These are phyloP conservation scores for Musca vetustissima DNA, from an alignment of 1,140 invertebrate genomes.

Conservation along the genomic window DNA sequence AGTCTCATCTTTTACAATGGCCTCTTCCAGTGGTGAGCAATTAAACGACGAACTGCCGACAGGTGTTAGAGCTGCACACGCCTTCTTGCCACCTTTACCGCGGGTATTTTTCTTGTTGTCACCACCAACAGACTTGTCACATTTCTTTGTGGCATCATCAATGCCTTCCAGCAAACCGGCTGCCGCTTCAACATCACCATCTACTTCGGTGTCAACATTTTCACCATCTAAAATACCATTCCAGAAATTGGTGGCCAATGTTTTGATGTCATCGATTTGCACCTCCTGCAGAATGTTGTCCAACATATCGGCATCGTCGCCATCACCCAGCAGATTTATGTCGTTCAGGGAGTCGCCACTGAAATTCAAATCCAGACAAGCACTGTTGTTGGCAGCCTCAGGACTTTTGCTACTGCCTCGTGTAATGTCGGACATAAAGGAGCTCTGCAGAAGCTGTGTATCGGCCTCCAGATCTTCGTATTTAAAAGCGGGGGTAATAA, in stretches of 20 bases:
- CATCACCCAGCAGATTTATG: slow-evolving; percentile 50
- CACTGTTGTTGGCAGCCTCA: slow-evolving; percentile 35
- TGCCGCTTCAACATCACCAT: slow-evolving; percentile 34
- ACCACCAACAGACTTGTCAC: slow-evolving; percentile 11
- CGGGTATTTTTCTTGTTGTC: background rate
- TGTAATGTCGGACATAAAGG: slow-evolving; percentile 36
- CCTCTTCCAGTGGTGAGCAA: slow-evolving; percentile 4
- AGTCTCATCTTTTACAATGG: slow-evolving; percentile 25
- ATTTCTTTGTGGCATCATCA: slow-evolving; percentile 39
- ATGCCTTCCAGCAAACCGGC: slow-evolving; percentile 48
- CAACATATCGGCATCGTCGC: slow-evolving; percentile 50
- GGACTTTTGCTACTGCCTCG: slow-evolving; percentile 46
- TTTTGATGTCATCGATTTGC: slow-evolving; percentile 51
- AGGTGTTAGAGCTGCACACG: background rate
- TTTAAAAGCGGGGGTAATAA: slow-evolving; percentile 46
- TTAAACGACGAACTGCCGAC: slow-evolving; percentile 29
- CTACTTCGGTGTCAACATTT: slow-evolving; percentile 48
- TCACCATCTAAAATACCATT: slow-evolving; percentile 50
- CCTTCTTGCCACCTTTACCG: slow-evolving; percentile 11
- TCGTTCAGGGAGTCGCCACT: slow-evolving; percentile 52
- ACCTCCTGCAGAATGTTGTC: slow-evolving; percentile 54
- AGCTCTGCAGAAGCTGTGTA: slow-evolving; percentile 45
- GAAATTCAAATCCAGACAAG: slow-evolving; percentile 45
- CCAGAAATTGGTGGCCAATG: slow-evolving; percentile 52
- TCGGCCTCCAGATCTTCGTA: slow-evolving; percentile 51